phyloP scores from a whole-genome alignment of 1,140 invertebrate genomes.

The Hylyphantes graminicola region DNA sequence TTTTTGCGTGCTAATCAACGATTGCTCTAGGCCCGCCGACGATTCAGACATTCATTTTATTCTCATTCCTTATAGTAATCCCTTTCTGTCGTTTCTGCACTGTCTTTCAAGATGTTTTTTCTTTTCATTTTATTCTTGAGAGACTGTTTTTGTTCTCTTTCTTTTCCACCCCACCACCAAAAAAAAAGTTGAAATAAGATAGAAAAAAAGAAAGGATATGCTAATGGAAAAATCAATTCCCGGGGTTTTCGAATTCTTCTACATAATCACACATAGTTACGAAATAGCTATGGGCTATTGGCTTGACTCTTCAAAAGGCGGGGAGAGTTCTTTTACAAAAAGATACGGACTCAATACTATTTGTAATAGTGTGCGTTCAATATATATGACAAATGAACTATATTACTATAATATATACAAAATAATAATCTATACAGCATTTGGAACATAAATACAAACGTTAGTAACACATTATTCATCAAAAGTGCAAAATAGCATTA shows the following conservation, averaged over 20 bases:
- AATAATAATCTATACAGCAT: no score
- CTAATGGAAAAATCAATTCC: constrained; percentile 60
- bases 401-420: no score
- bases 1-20: constrained; percentile 48
- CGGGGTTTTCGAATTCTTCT: constrained; percentile 43
- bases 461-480: no score
- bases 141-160: constrained; percentile 50
- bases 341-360: no score
- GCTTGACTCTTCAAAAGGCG: constrained; percentile 19
- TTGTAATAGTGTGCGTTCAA: no score
- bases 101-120: constrained; percentile 45
- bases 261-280: constrained; percentile 48
- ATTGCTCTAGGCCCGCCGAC: constrained; percentile 26
- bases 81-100: not conserved
- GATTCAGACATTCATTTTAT: constrained; percentile 32
- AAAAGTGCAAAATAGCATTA: no score
- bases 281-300: constrained; percentile 45
- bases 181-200: not conserved
- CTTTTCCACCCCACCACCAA: not conserved
- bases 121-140: constrained; percentile 48
- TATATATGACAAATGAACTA: no score
- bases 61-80: constrained; percentile 15
- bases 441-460: no score
- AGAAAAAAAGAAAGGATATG: constrained; percentile 46
- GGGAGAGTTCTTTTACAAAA: no score